Percentiles rank a stretch among this genome's conserved stretches.
Evolutionary conservation across 2,113 vertebrate species (phyloP).

Genomic region (Aleadryas rufinucha): DNA sequence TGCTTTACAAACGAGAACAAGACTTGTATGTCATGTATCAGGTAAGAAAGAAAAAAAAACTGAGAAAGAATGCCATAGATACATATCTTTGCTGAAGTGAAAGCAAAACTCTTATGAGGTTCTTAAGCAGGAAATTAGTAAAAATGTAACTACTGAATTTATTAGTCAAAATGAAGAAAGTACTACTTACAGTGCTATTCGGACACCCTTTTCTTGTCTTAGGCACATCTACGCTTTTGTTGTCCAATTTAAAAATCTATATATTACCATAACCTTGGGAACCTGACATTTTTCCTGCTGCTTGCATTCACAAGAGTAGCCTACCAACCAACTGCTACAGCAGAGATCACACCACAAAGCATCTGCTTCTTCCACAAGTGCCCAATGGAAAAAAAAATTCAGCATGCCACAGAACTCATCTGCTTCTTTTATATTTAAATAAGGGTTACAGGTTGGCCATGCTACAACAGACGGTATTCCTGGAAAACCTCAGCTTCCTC

Average conservation of each 20-base stretch:
- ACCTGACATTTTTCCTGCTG: not conserved
- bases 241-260: not conserved
- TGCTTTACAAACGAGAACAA: not conserved
- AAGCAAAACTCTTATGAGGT: not conserved
- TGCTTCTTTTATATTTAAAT: not conserved
- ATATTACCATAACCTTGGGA: not conserved
- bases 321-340: not conserved
- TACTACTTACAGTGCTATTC: not conserved
- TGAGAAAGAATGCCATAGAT: not conserved
- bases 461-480: not conserved
- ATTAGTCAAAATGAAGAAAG: not conserved
- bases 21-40: not conserved
- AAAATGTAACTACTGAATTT: not conserved
- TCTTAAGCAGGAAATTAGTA: not conserved
- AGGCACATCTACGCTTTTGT: not conserved
- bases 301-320: not conserved
- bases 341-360: not conserved
- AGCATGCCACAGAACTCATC: not conserved
- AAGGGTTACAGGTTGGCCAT: not conserved
- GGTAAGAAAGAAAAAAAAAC: not conserved
- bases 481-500: not conserved
- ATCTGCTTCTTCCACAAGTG: conserved; percentile 5
- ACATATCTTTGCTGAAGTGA: not conserved
- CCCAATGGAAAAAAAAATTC: not conserved
- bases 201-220: not conserved